Evolutionary conservation across 1,140 invertebrate genomes (phyloP), one percentile per base, ranked within the genome.

Genomic region (Drosophila triauraria): DNA sequence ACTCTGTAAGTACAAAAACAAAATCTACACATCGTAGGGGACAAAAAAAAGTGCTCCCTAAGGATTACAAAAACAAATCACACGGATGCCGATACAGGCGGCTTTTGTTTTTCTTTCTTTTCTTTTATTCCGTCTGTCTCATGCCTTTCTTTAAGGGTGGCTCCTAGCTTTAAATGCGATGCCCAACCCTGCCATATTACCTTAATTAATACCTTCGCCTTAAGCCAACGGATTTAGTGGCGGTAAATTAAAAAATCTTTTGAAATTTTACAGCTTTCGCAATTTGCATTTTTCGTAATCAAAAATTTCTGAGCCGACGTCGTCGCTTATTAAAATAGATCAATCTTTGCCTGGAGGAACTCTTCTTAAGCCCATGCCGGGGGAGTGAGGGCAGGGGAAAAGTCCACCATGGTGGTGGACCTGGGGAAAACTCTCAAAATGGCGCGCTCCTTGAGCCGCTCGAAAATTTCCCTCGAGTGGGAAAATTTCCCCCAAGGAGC

Each of bases 271-370:
- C 60, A 51, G 43, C 51, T 50, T 68, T 67, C 17, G 32, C 20
- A 74, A 51, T 71, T 82, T 68, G 76, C 64, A 71, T 75, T 64
- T 76, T 64, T 50, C n/a, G 42, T 78, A 70, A 84, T 74, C 42
- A 75, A 77, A 63, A 63, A 80, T 38, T 40, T 51, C 38, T 74
- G 70, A 87, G 76, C 53, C 51, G 12, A 35, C 50, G 69, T 35
- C 54, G 27, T 42, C 42, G 79, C 76, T 87, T 87, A 87, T 87
- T 88, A 87, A 87, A 78, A 88, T 78, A 82, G 80, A 87, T 87
- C 84, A 76, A 88, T 87, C 83, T 87, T 82, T 25, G 38, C 35
- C 17, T 12, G 15, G 9, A 30, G 27, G 35, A 51, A 69, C 35
- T 15, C 35, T n/a, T 15, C 4, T 27, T 51, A 32, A 54, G 65